Conservation (phyloP, 1,140 invertebrate genomes). For the Eulimnadia texana region DNA sequence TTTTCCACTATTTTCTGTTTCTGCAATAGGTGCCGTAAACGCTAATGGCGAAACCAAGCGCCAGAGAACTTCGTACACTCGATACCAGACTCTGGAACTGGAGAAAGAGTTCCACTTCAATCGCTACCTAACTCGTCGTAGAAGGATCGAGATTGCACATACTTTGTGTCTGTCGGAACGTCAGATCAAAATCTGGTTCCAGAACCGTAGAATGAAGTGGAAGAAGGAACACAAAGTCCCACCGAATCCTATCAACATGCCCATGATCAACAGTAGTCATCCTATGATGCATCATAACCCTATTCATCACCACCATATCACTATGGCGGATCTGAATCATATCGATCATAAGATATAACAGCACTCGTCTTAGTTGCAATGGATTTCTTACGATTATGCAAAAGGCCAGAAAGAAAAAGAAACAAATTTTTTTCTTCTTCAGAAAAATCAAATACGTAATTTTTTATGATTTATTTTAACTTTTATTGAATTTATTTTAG, state of each 20-base stretch:
- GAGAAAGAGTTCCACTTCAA: slow-evolving; percentile 51
- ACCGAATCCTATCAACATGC: slow-evolving; percentile 81
- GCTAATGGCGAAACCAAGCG: slow-evolving; percentile 89
- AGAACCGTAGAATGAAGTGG: slow-evolving; percentile 97
- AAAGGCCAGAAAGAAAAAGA: no score
- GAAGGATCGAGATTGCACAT: slow-evolving; percentile 80
- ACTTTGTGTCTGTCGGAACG: slow-evolving; percentile 74
- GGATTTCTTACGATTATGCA: no score
- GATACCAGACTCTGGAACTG: slow-evolving; percentile 55
- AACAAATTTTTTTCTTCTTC: no score
- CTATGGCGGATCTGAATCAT: slow-evolving; percentile 17
- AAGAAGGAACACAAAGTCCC: slow-evolving; percentile 47
- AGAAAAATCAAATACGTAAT: no score
- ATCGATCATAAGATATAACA: background rate
- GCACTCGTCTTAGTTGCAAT: no score
- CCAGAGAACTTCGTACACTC: slow-evolving; percentile 87
- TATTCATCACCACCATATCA: slow-evolving; percentile 42
- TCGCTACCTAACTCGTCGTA: slow-evolving; percentile 44
- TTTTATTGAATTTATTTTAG: no score
- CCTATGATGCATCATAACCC: slow-evolving; percentile 46
- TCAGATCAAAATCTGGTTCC: slow-evolving; percentile 80
- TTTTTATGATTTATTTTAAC: no score
- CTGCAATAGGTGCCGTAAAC: slow-evolving; percentile 72
- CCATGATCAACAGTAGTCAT: slow-evolving; percentile 58
- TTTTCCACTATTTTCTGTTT: slow-evolving; percentile 8